Base-by-base conservation (phyloP, 2,888 invertebrate species). In the Epistrophe grossulariae region DNA sequence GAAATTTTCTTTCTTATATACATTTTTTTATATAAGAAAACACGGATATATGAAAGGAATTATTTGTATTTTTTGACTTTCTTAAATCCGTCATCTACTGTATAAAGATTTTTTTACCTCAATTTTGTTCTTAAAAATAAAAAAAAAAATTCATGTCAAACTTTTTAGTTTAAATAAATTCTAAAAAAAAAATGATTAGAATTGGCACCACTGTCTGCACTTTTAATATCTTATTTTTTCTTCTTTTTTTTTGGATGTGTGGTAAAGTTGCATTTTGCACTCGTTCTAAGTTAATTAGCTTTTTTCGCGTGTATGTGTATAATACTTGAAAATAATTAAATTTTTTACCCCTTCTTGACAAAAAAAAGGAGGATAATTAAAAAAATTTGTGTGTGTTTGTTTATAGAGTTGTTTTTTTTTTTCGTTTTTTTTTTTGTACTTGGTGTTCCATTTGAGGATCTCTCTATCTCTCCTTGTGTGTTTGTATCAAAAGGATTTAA, bases 271-370 rank as follows among this genome's bases (percentile, higher is more conserved):
- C 83, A 83, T 76, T 83, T 83, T 87, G 74, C 76, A 87, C 87
- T 83, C 83, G 83, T 76, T 72, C 79, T 83, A 87, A 87, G 83
- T 87, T 87, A 87, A 87, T 87, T 87, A 87, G 87, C 87, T 79
- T 87, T 87, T 83, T 62, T 43, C 40, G 15, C 74, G 79, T 78
- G 76, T 79, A 35, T 24, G 73, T 38, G 15, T 19, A n/a, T n/a
- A n/a, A n/a, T n/a, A 59, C 71, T 87, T 87, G 79, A 79, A 79
- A 74, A 87, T 87, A 83, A 87, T 87, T 78, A 87, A 79, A 66
- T 87, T 83, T 83, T 70, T 82, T 83, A 60, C 55, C 71, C 87
- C 83, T 55, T 55, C 79, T 84, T 84, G 76, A 79, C 82, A 83
- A 76, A 83, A 83, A 76, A 83, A 87, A 83, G 71, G 55, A 62